phyloP scores from a whole-genome alignment of 2,113 vertebrate species.

The Bos indicus region DNA sequence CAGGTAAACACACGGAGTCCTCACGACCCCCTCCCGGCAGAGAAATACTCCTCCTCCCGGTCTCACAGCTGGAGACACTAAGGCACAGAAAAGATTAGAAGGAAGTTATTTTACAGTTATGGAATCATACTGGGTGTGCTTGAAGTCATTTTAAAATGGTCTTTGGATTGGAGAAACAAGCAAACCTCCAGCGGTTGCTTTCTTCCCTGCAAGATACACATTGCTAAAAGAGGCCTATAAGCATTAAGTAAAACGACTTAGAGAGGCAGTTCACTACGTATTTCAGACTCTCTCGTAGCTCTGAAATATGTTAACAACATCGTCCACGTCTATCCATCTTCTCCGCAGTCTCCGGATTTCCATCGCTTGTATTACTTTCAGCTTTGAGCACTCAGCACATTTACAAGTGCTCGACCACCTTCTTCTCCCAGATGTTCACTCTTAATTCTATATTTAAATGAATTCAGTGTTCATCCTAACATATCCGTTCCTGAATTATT shows the following conservation, averaged over 20 bases:
- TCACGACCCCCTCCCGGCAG: fast-evolving
- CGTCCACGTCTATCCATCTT: neutral
- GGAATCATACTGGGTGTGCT: neutral
- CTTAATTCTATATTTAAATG: neutral
- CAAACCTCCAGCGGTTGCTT: neutral
- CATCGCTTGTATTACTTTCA: neutral
- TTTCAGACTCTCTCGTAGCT: neutral
- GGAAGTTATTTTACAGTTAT: fast-evolving
- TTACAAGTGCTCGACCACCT: neutral
- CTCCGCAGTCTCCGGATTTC: neutral
- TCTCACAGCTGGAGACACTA: fast-evolving
- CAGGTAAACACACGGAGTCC: neutral
- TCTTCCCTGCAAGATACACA: neutral
- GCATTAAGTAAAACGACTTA: neutral
- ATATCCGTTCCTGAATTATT: neutral
- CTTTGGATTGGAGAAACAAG: neutral
- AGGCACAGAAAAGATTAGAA: neutral
- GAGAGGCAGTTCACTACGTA: neutral
- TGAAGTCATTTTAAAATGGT: neutral
- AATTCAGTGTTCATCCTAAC: neutral
- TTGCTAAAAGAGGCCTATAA: neutral
- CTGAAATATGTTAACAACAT: neutral
- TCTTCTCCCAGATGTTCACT: neutral
- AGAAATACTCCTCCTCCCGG: fast-evolving
- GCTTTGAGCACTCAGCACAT: neutral